These are phyloP conservation scores for Anguilla rostrata DNA, from an alignment of 2,113 vertebrate genomes.

Conservation along the genomic window DNA sequence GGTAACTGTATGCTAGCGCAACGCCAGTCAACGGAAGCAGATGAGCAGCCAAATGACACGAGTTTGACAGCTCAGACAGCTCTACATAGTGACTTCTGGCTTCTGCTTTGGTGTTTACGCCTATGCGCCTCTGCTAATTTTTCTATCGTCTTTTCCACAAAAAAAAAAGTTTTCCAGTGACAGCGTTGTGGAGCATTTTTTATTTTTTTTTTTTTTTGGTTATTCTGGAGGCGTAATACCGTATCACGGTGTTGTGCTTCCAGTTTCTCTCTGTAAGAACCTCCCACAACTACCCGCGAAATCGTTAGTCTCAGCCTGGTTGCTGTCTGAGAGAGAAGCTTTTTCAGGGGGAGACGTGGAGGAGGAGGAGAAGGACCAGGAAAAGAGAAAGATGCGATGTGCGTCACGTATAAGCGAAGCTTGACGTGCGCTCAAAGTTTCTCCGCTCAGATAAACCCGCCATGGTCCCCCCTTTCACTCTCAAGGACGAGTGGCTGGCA, in stretches of 20 bases:
- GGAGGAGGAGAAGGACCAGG: not conserved
- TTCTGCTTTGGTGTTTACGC: not conserved
- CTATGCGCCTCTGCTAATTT: not conserved
- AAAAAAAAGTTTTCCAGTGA: not conserved
- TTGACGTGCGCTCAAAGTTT: not conserved
- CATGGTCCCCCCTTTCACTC: not conserved
- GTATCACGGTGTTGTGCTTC: too few relatives aligned
- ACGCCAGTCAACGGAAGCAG: not conserved
- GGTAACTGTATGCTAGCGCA: not conserved
- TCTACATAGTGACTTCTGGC: too few relatives aligned
- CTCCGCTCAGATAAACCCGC: not conserved
- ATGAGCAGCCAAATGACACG: not conserved
- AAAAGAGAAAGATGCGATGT: not conserved
- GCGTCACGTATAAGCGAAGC: not conserved
- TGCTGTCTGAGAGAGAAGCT: slow-evolving; percentile 20
- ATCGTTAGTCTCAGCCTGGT: slow-evolving; percentile 6
- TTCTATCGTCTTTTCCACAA: not conserved
- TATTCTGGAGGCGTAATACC: not conserved
- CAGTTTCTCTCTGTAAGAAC: too few relatives aligned
- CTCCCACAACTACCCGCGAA: not conserved
- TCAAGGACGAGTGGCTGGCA: slow-evolving; percentile 34
- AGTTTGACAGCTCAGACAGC: not conserved
- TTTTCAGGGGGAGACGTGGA: not conserved
- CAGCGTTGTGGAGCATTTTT: not conserved
- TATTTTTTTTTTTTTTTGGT: not conserved